phyloP scores from a whole-genome alignment of 2,888 invertebrate species.

The Pycnomerus fuliginosus region DNA sequence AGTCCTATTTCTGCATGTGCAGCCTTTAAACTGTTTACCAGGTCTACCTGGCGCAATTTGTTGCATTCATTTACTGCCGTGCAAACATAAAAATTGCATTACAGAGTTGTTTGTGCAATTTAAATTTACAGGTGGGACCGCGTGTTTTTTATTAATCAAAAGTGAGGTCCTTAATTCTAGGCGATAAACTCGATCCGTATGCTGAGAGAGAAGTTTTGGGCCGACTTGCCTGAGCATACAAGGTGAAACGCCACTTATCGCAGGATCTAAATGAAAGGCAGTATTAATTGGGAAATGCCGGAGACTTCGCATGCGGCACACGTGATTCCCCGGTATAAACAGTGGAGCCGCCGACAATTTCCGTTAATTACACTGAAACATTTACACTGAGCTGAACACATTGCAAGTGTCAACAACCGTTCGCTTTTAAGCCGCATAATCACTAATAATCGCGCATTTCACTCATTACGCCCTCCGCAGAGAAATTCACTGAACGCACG shows the following conservation, averaged over 20 bases:
- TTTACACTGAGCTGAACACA: too few species aligned
- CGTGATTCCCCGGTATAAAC: constrained; percentile 18
- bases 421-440: constrained; percentile 11
- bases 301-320: constrained; percentile 14
- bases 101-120: too few species aligned
- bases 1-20: constrained; percentile 15
- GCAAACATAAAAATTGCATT: too few species aligned
- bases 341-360: constrained; percentile 15
- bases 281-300: constrained; percentile 20
- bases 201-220: constrained; percentile 7
- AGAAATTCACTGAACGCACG: constrained; percentile 1
- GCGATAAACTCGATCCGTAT: constrained; percentile 2
- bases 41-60: too few species aligned
- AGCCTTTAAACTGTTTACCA: constrained; percentile 1
- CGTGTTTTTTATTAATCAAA: too few species aligned
- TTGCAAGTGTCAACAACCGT: constrained; percentile 14
- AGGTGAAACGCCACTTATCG: constrained; percentile 19
- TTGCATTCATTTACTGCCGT: too few species aligned
- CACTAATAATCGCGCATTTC: constrained; percentile 9
- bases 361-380: constrained; percentile 20
- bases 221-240: constrained; percentile 2
- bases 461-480: background rate
- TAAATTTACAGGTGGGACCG: too few species aligned
- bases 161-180: too few species aligned
- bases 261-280: constrained; percentile 17